phyloP scores from a whole-genome alignment of 2,888 invertebrate species.

The Adineta ricciae region DNA sequence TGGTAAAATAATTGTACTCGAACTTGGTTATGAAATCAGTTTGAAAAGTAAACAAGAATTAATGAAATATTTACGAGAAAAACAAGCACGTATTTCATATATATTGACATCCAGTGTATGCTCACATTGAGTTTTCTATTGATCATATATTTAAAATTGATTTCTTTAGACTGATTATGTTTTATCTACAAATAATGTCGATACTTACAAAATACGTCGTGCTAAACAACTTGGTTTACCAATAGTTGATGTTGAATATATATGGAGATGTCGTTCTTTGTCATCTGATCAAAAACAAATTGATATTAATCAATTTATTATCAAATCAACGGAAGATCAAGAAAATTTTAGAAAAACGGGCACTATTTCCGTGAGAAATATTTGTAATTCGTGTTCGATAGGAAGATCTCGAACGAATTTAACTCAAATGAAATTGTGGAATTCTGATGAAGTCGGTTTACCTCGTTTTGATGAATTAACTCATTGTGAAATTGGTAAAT shows the following conservation, averaged over 20 bases:
- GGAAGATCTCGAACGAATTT: no score
- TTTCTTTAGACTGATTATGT: background rate
- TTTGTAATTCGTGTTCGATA: background rate
- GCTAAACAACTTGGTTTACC: background rate
- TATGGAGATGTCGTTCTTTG: background rate
- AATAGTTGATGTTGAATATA: background rate
- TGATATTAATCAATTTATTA: background rate
- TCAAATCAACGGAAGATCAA: background rate
- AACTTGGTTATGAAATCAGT: background rate
- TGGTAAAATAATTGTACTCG: no score
- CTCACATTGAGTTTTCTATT: background rate
- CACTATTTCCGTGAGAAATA: background rate
- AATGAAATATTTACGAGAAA: background rate
- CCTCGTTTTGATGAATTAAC: background rate
- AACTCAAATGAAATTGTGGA: background rate
- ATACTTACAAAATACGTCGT: background rate
- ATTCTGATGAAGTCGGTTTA: background rate
- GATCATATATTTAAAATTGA: background rate
- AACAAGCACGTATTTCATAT: background rate
- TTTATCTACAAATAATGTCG: background rate
- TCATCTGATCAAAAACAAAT: background rate
- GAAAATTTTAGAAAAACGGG: background rate
- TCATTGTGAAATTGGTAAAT: background rate
- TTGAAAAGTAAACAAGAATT: background rate
- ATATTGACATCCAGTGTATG: background rate